Evolutionary conservation across 1,140 invertebrate species (phyloP).

Genomic region (Drosophila oshimai): DNA sequence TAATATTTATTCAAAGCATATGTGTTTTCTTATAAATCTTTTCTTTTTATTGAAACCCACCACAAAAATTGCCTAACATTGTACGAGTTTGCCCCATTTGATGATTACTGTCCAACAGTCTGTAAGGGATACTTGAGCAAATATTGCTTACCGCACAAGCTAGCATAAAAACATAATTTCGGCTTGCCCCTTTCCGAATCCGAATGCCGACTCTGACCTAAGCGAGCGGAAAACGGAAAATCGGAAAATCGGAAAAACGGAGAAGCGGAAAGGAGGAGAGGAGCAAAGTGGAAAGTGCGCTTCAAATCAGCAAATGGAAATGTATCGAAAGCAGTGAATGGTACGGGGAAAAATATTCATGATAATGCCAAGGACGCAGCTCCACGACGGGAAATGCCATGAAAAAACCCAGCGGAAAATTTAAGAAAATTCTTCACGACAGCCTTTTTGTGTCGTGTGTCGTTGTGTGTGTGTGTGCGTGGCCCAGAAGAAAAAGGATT

Average conservation of each 20-base stretch:
- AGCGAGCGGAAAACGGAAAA: constrained; percentile 48
- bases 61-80: not conserved
- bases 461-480: constrained; percentile 20
- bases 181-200: constrained; percentile 12
- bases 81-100: constrained; percentile 18
- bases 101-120: constrained; percentile 23
- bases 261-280: not conserved
- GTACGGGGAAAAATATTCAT: constrained; percentile 39
- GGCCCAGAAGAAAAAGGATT: constrained; percentile 52
- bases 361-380: constrained; percentile 47
- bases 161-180: constrained; percentile 46
- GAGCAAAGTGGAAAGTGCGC: constrained; percentile 39
- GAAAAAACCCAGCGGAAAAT: constrained; percentile 50
- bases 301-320: constrained; percentile 61
- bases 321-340: constrained; percentile 37
- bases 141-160: constrained; percentile 38
- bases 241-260: not conserved
- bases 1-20: not conserved
- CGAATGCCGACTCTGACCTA: constrained; percentile 19
- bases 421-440: constrained; percentile 50
- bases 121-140: constrained; percentile 33
- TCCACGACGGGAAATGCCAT: constrained; percentile 32
- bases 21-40: not conserved
- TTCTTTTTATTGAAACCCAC: not conserved
- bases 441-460: constrained; percentile 23